A percentile compares a stretch with the other conserved stretches of the same genome.
Conservation (phyloP, 1,140 invertebrate genomes). For the Meloidogyne hapla region DNA sequence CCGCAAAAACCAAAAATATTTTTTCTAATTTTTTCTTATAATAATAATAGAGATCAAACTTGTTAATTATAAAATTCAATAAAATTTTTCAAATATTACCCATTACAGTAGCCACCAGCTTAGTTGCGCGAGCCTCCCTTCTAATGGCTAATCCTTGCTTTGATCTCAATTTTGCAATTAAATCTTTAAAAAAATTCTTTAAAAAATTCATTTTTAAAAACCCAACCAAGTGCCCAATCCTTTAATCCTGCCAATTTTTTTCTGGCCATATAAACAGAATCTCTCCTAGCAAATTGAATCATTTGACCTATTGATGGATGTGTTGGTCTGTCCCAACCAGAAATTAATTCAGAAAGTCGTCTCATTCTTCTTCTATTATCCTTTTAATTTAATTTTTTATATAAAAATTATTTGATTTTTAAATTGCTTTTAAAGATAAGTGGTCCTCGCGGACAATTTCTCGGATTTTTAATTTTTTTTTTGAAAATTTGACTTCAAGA, state of each 20-base stretch:
- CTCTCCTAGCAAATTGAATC: conserved; percentile 59
- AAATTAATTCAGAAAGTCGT: conserved; percentile 61
- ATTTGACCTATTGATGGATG: conserved; percentile 59
- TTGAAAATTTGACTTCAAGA: no score
- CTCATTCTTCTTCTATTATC: conserved; percentile 50
- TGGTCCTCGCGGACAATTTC: background rate
- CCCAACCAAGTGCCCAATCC: conserved; percentile 59
- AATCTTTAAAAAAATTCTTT: conserved; percentile 22
- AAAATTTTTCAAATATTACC: no score
- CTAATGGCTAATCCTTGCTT: conserved; percentile 64
- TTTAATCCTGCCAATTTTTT: conserved; percentile 63
- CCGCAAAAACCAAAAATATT: no score
- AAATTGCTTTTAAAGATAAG: conserved; percentile 3
- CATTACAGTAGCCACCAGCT: conserved; percentile 63
- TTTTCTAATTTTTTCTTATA: no score
- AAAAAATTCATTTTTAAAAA: no score
- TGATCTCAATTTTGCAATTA: conserved; percentile 63
- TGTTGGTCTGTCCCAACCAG: conserved; percentile 59
- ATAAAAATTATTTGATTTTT: no score
- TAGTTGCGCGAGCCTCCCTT: conserved; percentile 60
- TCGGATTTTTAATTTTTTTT: background rate
- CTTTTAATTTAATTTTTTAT: background rate
- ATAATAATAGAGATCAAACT: no score
- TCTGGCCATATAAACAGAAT: conserved; percentile 61
- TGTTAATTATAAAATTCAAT: no score